Evolutionary conservation across 64 coral and sea anemone species (phyloP).

Genomic region (Hydrozoanthus tunicans): DNA sequence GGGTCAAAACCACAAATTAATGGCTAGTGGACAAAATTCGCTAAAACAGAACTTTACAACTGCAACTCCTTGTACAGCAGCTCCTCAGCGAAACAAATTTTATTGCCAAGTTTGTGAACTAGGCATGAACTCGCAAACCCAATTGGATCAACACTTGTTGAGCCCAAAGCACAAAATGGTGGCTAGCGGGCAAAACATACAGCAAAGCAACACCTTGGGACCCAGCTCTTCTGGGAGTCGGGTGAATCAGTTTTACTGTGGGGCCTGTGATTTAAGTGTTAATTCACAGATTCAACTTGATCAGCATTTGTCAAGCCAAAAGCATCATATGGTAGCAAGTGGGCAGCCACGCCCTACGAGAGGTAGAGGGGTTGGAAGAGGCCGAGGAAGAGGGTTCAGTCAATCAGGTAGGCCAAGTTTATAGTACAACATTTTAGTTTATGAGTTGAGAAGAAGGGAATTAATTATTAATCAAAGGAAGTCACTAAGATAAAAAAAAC

Average conservation of each 20-base stretch:
- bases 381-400: not conserved
- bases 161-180: not conserved
- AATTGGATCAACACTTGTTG: not conserved
- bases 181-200: not conserved
- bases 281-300: slow-evolving; percentile 42
- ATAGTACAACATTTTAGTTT: no score
- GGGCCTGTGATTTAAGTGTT: slow-evolving; percentile 27
- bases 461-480: no score
- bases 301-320: slow-evolving; percentile 50
- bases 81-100: not conserved
- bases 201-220: not conserved
- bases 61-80: not conserved
- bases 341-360: not conserved
- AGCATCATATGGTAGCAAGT: slow-evolving; percentile 14
- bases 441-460: no score
- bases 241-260: slow-evolving; percentile 22
- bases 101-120: not conserved
- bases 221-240: not conserved
- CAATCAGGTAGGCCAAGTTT: not conserved
- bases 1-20: slow-evolving; percentile 35
- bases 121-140: not conserved
- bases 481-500: no score
- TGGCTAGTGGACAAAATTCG: not conserved
- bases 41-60: not conserved
- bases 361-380: not conserved